Conservation (phyloP, 2,888 invertebrate species). For the Colletes collaris region DNA sequence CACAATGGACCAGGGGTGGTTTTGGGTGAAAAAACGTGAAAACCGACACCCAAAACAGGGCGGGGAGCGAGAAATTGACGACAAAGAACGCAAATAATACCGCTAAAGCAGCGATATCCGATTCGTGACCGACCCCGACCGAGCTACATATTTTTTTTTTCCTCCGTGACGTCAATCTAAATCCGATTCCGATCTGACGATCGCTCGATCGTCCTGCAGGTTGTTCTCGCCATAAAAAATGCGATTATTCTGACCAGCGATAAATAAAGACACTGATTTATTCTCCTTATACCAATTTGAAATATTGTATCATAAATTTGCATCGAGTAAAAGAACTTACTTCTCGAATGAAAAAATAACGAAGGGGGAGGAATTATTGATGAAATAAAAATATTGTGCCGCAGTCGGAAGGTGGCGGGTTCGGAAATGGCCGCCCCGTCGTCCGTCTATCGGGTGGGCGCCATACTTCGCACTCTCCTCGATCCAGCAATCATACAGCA, state of each 20-base stretch:
- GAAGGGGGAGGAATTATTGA: too few relatives aligned
- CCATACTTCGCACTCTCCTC: constrained; percentile 48
- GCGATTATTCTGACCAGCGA: neutral
- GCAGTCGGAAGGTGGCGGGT: too few relatives aligned
- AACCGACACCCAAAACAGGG: constrained; percentile 83
- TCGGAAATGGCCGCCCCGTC: constrained; percentile 35
- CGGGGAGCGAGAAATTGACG: constrained; percentile 80
- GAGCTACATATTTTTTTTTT: constrained; percentile 38
- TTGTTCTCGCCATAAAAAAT: constrained; percentile 29
- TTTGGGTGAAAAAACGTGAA: constrained; percentile 83
- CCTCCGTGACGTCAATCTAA: constrained; percentile 36
- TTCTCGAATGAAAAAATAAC: too few relatives aligned
- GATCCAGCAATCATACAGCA: constrained; percentile 31
- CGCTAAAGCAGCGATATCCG: constrained; percentile 79
- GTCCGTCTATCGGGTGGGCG: constrained; percentile 26
- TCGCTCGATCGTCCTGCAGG: constrained; percentile 49
- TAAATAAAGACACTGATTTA: neutral
- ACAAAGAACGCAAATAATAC: constrained; percentile 80
- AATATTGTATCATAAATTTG: too few relatives aligned
- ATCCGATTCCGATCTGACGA: constrained; percentile 70
- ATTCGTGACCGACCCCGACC: constrained; percentile 68
- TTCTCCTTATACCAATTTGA: neutral
- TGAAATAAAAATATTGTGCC: too few relatives aligned
- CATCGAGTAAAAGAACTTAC: too few relatives aligned
- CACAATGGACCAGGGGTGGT: constrained; percentile 77